Conservation (phyloP, 2,113 vertebrate genomes). For the Tragelaphus scriptus region DNA sequence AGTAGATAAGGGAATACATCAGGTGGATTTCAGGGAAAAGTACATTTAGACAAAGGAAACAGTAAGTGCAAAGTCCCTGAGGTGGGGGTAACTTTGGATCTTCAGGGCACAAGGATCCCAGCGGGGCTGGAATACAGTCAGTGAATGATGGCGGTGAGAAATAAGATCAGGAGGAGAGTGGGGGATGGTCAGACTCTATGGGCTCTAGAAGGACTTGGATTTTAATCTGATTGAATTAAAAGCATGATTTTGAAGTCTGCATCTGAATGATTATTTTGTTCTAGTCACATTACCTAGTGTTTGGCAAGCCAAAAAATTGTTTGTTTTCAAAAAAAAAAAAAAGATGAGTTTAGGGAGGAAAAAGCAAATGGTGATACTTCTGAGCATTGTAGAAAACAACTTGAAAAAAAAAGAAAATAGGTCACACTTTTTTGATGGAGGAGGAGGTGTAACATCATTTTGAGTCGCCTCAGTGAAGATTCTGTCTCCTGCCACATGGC, state of each 20-base stretch:
- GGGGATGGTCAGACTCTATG: fast-evolving
- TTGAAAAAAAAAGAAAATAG: not conserved
- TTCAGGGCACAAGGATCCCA: not conserved
- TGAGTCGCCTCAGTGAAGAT: not conserved
- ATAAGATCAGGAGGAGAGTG: not conserved
- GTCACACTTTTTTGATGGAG: not conserved
- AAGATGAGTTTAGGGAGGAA: not conserved
- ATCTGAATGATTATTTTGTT: not conserved
- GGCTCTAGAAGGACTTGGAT: not conserved
- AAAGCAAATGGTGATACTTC: not conserved
- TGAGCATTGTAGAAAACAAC: not conserved
- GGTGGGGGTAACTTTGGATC: not conserved
- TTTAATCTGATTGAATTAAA: not conserved
- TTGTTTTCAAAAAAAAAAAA: not conserved
- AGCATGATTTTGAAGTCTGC: not conserved
- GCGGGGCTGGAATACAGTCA: not conserved
- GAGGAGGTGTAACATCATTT: not conserved
- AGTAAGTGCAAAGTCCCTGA: not conserved
- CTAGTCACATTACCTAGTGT: not conserved
- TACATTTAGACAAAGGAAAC: not conserved
- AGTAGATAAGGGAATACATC: not conserved
- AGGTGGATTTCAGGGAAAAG: not conserved
- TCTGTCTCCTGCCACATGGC: not conserved
- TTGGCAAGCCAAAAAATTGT: not conserved
- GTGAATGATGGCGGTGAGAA: not conserved